Evolutionary conservation across 2,113 vertebrate genomes (phyloP).

Genomic region (Planiliza haematocheilus): DNA sequence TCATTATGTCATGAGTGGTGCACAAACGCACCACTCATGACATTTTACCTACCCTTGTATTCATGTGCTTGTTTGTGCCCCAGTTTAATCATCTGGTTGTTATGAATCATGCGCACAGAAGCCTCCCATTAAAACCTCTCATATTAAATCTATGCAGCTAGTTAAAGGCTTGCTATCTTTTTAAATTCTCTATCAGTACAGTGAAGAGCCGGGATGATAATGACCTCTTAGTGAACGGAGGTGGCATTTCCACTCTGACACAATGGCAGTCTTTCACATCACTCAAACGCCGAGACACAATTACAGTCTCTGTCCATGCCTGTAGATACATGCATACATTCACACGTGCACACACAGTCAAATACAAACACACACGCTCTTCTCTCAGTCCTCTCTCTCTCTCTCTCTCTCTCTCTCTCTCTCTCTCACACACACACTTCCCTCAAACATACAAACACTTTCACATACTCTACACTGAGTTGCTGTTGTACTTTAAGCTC

Average conservation of each 20-base stretch:
- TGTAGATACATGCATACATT: conserved; percentile 45
- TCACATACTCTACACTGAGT: conserved; percentile 67
- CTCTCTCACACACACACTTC: background rate
- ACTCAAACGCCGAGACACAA: conserved; percentile 46
- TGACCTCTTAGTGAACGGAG: conserved; percentile 69
- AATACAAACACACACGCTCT: conserved; percentile 47
- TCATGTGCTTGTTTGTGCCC: background rate
- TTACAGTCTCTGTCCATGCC: conserved; percentile 54
- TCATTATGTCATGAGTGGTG: too few relatives aligned
- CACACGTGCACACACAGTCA: conserved; percentile 34
- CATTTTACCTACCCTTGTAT: conserved; percentile 34
- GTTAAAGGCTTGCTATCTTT: conserved; percentile 40
- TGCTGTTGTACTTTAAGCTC: conserved; percentile 59
- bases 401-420: conserved; percentile 21
- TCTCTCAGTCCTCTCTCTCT: conserved; percentile 20
- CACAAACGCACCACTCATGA: conserved; percentile 32
- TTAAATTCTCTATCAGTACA: conserved; percentile 48
- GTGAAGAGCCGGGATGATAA: conserved; percentile 58
- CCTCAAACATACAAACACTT: conserved; percentile 46
- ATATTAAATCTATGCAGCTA: background rate
- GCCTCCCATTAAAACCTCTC: background rate
- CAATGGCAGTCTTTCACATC: conserved; percentile 73
- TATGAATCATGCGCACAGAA: background rate
- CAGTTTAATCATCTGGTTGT: background rate
- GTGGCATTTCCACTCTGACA: conserved; percentile 68